phyloP scores from a whole-genome alignment of 2,888 invertebrate species.

The Sericinus montela region DNA sequence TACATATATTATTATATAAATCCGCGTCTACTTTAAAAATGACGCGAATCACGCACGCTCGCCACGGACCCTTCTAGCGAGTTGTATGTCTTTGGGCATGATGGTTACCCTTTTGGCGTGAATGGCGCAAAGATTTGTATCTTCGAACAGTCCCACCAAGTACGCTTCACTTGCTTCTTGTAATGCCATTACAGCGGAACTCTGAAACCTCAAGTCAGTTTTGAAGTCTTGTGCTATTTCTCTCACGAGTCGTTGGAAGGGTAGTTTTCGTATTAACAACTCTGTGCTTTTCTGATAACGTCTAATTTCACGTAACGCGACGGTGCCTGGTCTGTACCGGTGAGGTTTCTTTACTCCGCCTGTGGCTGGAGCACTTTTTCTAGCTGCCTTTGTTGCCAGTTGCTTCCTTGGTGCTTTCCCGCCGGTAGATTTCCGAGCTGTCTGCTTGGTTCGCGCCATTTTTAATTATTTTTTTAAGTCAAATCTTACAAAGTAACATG shows the following conservation, averaged over 20 bases:
- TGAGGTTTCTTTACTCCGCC: slow-evolving; percentile 88
- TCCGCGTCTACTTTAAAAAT: background rate
- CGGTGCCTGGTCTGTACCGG: slow-evolving; percentile 83
- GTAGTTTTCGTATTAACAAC: slow-evolving; percentile 83
- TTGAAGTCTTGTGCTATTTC: slow-evolving; percentile 89
- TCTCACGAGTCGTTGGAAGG: slow-evolving; percentile 85
- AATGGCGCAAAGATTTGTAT: slow-evolving; percentile 88
- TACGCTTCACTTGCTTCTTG: slow-evolving; percentile 82
- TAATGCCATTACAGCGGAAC: slow-evolving; percentile 83
- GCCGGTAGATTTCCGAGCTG: slow-evolving; percentile 86
- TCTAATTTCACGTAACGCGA: slow-evolving; percentile 84
- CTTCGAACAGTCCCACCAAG: slow-evolving; percentile 85
- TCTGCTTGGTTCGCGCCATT: slow-evolving; percentile 88
- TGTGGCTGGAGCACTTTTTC: slow-evolving; percentile 85
- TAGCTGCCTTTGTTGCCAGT: slow-evolving; percentile 84
- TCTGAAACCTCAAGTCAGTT: slow-evolving; percentile 84
- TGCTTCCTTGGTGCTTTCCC: slow-evolving; percentile 87
- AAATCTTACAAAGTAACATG: background rate
- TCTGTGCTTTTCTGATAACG: slow-evolving; percentile 88
- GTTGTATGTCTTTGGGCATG: slow-evolving; percentile 63
- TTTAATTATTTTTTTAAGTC: slow-evolving; percentile 19
- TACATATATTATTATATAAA: slow-evolving; percentile 14
- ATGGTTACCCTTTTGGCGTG: slow-evolving; percentile 78
- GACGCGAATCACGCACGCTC: slow-evolving; percentile 43
- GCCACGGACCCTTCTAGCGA: slow-evolving; percentile 57